Base-by-base conservation (phyloP, 1,140 invertebrate genomes). In the Orius laevigatus region DNA sequence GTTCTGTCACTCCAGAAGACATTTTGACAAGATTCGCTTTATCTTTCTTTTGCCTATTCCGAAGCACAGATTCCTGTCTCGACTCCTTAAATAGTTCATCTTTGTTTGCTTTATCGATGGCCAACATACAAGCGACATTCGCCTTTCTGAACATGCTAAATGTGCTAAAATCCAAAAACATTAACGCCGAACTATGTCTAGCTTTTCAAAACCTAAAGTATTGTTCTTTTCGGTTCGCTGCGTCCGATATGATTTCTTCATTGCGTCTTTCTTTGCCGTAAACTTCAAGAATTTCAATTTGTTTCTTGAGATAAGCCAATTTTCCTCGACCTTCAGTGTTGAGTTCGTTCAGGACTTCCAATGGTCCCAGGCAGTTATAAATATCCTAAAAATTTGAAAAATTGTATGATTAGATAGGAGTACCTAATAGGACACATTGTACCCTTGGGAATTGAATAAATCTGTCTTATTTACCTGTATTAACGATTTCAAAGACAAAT, bases 1-100 rank as follows among this genome's bases (percentile, higher is more conserved):
- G 84, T 52, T 92, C 84, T 2, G 89, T 92, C 0, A 86, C 71
- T 59, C 76, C 74, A 53, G 71, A 71, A 10, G 76, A 79, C 55
- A 73, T 70, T 61, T 79, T 76, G 1, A 74, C 66, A 50, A 81
- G 56, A 54, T 66, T 70, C 58, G 75, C 70, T 58, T 75, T 75
- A 52, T 81, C 75, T 40, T 70, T 70, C 60, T 77, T 77, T 55
- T 55, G 44, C 35, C 59, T 60, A 45, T 71, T 73, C 45, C 78
- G 66, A 15, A 82, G 63, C 35, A 70, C 62, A 9, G 74, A 59
- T 53, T 78, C 73, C 19, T 74, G 70, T 1, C 69, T 64, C 39
- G 70, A 68, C 9, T 64, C 63, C 53, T 71, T 71, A 2, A 86
- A 63, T 38, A 83, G 63, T 56, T 84, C 73, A 18, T 81, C 74